Evolutionary conservation across 2,797 vertebrate species (phyloP).

Genomic region (Anguilla marmorata): DNA sequence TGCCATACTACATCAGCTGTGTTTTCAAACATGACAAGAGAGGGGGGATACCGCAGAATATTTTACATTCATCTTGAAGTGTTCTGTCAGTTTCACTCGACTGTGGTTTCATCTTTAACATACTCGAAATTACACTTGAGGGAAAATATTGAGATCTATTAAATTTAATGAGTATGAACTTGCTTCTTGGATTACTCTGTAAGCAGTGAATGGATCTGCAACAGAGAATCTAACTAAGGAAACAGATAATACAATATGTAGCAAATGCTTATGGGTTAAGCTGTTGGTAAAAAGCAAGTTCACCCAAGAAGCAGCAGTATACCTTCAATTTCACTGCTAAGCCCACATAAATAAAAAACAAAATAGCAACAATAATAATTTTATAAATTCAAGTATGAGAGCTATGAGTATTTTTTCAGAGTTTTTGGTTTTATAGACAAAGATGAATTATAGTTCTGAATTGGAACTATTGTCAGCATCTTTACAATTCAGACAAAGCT

Average conservation of each 20-base stretch:
- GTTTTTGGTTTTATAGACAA: background rate
- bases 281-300: background rate
- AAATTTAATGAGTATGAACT: background rate
- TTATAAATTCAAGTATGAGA: background rate
- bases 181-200: conserved; percentile 1
- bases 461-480: background rate
- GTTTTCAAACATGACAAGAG: background rate
- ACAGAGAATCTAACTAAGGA: background rate
- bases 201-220: background rate
- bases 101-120: background rate
- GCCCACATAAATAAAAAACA: background rate
- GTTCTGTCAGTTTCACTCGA: background rate
- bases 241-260: no score
- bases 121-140: background rate
- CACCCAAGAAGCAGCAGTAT: background rate
- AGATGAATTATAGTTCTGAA: background rate
- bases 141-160: background rate
- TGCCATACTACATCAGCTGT: background rate
- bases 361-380: background rate
- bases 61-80: background rate
- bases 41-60: background rate
- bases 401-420: background rate
- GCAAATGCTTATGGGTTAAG: background rate
- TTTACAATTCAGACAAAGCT: background rate
- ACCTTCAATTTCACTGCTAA: background rate